Evolutionary conservation across 2,113 vertebrate species (phyloP).

Genomic region (Chaenogobius annularis): DNA sequence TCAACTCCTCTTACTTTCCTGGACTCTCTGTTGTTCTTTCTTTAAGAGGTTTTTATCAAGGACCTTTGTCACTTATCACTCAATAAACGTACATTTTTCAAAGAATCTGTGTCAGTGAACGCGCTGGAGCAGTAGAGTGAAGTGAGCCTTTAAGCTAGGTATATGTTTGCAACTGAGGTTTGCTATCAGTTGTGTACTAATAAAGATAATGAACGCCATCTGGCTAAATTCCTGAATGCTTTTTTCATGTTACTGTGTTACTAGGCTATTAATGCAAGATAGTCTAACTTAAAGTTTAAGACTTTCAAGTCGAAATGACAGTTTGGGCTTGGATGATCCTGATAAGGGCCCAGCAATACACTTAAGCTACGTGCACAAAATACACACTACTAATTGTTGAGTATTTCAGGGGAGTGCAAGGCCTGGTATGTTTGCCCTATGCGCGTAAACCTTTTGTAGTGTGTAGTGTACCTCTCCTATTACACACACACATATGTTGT

Average conservation of each 20-base stretch:
- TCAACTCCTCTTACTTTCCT: slow-evolving; percentile 25
- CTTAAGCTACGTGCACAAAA: background rate
- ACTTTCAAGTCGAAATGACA: slow-evolving; percentile 38
- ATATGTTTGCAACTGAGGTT: slow-evolving; percentile 13
- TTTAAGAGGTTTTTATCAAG: slow-evolving; percentile 41
- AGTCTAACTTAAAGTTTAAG: slow-evolving; percentile 32
- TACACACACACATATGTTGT: slow-evolving; percentile 73
- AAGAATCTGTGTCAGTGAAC: slow-evolving; percentile 26
- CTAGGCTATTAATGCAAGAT: slow-evolving; percentile 34
- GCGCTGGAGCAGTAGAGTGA: slow-evolving; percentile 20
- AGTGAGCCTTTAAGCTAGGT: slow-evolving; percentile 11
- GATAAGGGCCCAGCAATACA: slow-evolving; percentile 29
- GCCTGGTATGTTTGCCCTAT: slow-evolving; percentile 43
- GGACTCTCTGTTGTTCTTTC: slow-evolving; percentile 27
- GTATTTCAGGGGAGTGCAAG: slow-evolving; percentile 33
- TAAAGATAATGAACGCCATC: slow-evolving; percentile 72
- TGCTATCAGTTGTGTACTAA: slow-evolving; percentile 64
- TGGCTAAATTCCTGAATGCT: slow-evolving; percentile 60
- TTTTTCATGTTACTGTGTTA: slow-evolving; percentile 53
- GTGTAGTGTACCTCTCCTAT: slow-evolving; percentile 58
- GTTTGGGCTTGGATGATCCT: slow-evolving; percentile 45
- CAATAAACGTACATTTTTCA: slow-evolving; percentile 57
- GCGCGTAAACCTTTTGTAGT: slow-evolving; percentile 62
- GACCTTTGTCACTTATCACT: slow-evolving; percentile 67
- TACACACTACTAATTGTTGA: slow-evolving; percentile 24